phyloP scores from a whole-genome alignment of 2,113 vertebrate genomes.

The Paralichthys olivaceus region DNA sequence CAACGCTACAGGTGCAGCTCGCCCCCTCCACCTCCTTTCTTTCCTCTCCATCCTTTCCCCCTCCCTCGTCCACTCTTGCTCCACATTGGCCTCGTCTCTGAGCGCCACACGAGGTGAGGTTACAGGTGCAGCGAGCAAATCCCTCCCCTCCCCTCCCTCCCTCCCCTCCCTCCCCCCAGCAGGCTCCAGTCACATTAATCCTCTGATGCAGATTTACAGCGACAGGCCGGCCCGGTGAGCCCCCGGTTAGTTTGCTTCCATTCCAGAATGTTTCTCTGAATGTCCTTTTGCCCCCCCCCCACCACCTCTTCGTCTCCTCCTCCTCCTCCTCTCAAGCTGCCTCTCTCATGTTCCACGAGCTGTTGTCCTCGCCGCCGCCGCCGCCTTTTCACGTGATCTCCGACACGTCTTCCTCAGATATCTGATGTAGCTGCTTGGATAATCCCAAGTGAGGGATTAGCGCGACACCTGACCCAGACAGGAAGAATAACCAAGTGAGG shows the following conservation, averaged over 20 bases:
- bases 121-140: constrained; percentile 60
- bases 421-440: constrained; percentile 24
- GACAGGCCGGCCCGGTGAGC: constrained; percentile 50
- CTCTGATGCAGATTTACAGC: constrained; percentile 56
- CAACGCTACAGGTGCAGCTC: constrained; percentile 54
- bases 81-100: constrained; percentile 21
- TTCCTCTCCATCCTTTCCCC: neutral
- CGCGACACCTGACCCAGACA: constrained; percentile 22
- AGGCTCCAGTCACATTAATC: constrained; percentile 52
- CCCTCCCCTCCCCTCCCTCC: constrained; percentile 19
- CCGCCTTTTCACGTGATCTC: constrained; percentile 1
- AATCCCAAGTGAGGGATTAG: constrained; percentile 58
- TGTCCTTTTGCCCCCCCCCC: constrained; percentile 48
- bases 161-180: constrained; percentile 22
- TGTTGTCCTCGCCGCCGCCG: too few species aligned
- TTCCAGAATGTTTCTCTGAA: constrained; percentile 47
- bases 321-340: constrained; percentile 6
- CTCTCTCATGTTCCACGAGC: neutral
- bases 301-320: neutral
- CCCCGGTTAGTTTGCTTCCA: constrained; percentile 49
- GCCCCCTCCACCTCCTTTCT: constrained; percentile 7
- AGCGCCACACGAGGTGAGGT: constrained; percentile 53
- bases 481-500: constrained; percentile 4
- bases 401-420: constrained; percentile 16
- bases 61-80: neutral